Evolutionary conservation across 2,113 vertebrate genomes (phyloP).

Genomic region (Notothenia coriiceps): DNA sequence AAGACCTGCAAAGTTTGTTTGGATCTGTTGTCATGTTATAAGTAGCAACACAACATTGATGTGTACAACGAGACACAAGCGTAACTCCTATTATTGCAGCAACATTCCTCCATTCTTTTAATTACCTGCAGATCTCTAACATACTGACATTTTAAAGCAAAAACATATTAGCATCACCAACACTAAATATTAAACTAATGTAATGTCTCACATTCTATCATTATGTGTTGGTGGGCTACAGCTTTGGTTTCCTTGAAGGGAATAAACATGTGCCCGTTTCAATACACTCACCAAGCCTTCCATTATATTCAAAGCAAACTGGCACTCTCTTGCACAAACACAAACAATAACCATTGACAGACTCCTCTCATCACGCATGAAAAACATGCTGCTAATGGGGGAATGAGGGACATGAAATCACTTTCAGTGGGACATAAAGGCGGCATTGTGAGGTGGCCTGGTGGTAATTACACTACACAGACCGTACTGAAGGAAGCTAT

Average conservation of each 20-base stretch:
- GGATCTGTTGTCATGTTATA: not conserved
- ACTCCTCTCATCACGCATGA: conserved; percentile 61
- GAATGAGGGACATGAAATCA: conserved; percentile 91
- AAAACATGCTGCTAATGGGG: conserved; percentile 61
- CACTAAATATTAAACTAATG: conserved; percentile 2
- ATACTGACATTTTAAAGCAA: not conserved
- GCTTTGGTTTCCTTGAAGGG: conserved; percentile 19
- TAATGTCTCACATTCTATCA: not conserved
- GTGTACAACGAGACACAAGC: not conserved
- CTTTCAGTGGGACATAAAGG: conserved; percentile 91
- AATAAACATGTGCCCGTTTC: conserved; percentile 32
- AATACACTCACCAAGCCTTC: conserved; percentile 21
- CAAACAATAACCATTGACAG: conserved; percentile 63
- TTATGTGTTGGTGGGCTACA: conserved; percentile 33
- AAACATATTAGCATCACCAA: conserved; percentile 4
- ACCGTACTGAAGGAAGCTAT: conserved; percentile 90
- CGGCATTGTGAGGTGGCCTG: conserved; percentile 90
- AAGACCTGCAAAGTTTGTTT: not conserved
- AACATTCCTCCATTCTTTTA: not conserved
- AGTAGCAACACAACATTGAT: not conserved
- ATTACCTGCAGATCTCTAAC: not conserved
- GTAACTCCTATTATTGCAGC: not conserved
- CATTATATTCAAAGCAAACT: conserved; percentile 57
- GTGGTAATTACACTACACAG: conserved; percentile 92
- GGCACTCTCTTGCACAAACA: conserved; percentile 61